phyloP scores from a whole-genome alignment of 2,797 vertebrate genomes.

The Tolypeutes matacus region DNA sequence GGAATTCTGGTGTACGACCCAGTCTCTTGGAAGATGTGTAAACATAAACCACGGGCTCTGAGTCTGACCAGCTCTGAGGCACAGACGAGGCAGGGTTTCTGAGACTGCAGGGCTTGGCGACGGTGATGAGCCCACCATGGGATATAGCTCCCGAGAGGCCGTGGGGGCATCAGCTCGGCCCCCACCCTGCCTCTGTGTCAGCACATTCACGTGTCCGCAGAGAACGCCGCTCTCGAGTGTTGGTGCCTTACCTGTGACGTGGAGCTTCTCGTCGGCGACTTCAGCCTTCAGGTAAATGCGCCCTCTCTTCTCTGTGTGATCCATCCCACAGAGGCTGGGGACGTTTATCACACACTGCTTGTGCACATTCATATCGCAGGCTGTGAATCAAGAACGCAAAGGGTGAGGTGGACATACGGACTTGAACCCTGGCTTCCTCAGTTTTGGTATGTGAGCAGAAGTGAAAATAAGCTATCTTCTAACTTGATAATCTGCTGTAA shows the following conservation, averaged over 20 bases:
- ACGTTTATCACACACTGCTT: constrained; percentile 99
- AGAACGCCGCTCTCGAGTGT: fast-evolving
- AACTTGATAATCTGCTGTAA: constrained; percentile 41
- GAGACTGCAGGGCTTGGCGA: neutral
- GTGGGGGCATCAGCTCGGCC: neutral
- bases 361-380: constrained; percentile 99
- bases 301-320: constrained; percentile 97
- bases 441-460: neutral
- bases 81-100: neutral
- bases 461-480: neutral
- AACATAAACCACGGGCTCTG: fast-evolving
- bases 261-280: constrained; percentile 94
- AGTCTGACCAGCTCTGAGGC: neutral
- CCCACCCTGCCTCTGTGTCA: fast-evolving
- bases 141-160: neutral
- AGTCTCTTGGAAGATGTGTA: neutral
- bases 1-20: fast-evolving
- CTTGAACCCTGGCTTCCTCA: neutral
- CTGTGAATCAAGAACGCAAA: constrained; percentile 86
- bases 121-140: neutral
- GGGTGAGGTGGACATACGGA: neutral
- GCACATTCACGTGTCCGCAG: fast-evolving
- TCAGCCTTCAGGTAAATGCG: constrained; percentile 97
- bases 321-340: constrained; percentile 97
- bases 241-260: constrained; percentile 93